Percentiles rank a stretch among this genome's conserved stretches.
These are phyloP conservation scores for Sebastes fasciatus DNA, from an alignment of 2,113 vertebrate species.

Conservation along the genomic window DNA sequence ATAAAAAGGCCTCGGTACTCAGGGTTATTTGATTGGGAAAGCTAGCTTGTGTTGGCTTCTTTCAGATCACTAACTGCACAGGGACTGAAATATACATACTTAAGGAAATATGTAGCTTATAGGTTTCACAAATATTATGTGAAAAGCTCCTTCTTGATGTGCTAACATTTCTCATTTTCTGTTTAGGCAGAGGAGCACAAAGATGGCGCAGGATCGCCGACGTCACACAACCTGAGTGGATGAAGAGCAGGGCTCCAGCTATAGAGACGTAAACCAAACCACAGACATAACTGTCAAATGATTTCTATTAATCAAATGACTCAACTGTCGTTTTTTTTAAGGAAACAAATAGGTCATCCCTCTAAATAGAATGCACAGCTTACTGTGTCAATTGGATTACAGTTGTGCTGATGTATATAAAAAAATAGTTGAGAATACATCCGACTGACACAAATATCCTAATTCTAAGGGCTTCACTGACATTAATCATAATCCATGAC, in stretches of 20 bases:
- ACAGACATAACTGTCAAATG: neutral
- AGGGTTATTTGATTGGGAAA: constrained; percentile 17
- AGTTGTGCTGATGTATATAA: neutral
- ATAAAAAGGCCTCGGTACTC: constrained; percentile 23
- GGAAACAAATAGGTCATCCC: constrained; percentile 15
- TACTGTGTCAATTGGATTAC: neutral
- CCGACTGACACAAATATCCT: neutral
- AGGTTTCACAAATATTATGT: neutral
- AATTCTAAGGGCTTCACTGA: neutral
- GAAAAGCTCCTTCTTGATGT: constrained; percentile 18
- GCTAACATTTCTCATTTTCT: constrained; percentile 18
- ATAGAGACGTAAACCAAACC: constrained; percentile 1
- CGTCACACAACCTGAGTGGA: constrained; percentile 48
- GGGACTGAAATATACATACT: neutral
- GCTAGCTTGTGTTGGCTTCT: neutral
- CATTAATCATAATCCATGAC: neutral
- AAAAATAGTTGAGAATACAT: neutral
- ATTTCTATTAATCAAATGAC: constrained; percentile 13
- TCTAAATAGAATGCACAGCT: neutral
- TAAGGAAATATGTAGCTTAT: neutral
- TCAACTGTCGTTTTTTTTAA: neutral
- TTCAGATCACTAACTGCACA: constrained; percentile 25
- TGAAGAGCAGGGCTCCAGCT: constrained; percentile 27
- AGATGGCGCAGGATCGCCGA: constrained; percentile 49
- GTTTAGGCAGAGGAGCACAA: constrained; percentile 50